Conservation (phyloP, 2,888 invertebrate genomes). For the Pedicia rivosa region DNA sequence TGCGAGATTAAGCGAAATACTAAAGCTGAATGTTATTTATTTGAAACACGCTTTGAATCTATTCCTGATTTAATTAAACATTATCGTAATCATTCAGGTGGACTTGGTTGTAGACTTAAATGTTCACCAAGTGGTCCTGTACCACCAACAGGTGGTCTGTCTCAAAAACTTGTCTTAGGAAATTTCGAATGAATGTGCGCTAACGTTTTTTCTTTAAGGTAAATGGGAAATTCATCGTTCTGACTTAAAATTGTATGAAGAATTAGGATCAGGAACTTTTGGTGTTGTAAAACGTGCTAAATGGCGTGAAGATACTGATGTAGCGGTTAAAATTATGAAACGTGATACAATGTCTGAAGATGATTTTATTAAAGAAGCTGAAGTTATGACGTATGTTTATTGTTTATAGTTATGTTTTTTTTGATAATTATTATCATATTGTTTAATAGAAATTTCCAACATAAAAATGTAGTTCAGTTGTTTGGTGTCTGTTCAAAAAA, state of each 20-base stretch:
- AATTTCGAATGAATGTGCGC: background rate
- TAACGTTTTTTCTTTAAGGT: conserved; percentile 37
- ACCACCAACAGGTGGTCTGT: conserved; percentile 84
- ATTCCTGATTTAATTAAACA: conserved; percentile 92
- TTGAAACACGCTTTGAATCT: conserved; percentile 81
- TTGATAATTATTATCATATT: background rate
- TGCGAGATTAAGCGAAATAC: conserved; percentile 89
- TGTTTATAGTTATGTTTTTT: background rate
- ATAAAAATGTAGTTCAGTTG: conserved; percentile 86
- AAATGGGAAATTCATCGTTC: conserved; percentile 94
- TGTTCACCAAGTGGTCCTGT: conserved; percentile 80
- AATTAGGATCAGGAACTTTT: conserved; percentile 89
- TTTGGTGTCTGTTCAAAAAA: conserved; percentile 94
- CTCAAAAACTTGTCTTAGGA: conserved; percentile 35
- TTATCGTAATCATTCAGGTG: conserved; percentile 90
- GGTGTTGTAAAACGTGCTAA: conserved; percentile 86
- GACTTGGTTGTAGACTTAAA: conserved; percentile 78
- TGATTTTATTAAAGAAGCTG: conserved; percentile 94
- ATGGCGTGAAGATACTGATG: conserved; percentile 80
- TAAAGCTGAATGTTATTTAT: conserved; percentile 75
- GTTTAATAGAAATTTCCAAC: conserved; percentile 67
- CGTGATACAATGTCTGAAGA: conserved; percentile 96
- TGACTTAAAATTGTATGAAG: conserved; percentile 73
- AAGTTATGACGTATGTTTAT: conserved; percentile 83
- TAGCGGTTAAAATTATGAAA: conserved; percentile 97